Evolutionary conservation across 2,797 vertebrate genomes (phyloP).

Genomic region (Peromyscus nudipes): DNA sequence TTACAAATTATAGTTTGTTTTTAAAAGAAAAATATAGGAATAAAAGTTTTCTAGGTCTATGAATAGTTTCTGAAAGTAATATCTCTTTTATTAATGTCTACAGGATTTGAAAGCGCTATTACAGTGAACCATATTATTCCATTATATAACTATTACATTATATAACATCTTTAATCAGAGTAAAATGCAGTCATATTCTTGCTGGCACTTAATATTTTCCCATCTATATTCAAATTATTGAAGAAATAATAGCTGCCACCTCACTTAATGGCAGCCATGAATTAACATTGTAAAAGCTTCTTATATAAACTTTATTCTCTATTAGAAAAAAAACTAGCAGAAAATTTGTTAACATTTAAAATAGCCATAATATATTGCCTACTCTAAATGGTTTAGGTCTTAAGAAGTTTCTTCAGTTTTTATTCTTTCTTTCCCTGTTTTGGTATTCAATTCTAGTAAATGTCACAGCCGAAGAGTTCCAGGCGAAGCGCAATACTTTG

Average conservation of each 20-base stretch:
- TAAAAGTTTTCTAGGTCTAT: slow-evolving; percentile 31
- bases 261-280: slow-evolving; percentile 29
- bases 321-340: slow-evolving; percentile 45
- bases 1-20: slow-evolving; percentile 44
- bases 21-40: slow-evolving; percentile 24
- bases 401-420: not conserved
- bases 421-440: not conserved
- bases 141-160: slow-evolving; percentile 23
- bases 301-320: slow-evolving; percentile 65
- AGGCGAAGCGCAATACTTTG: slow-evolving; percentile 93
- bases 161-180: slow-evolving; percentile 58
- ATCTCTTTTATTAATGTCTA: slow-evolving; percentile 64
- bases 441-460: slow-evolving; percentile 77
- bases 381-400: not conserved
- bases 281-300: slow-evolving; percentile 45
- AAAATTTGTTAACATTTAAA: slow-evolving; percentile 58
- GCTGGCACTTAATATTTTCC: slow-evolving; percentile 31
- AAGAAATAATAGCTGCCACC: slow-evolving; percentile 19
- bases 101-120: slow-evolving; percentile 30
- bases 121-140: not conserved
- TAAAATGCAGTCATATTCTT: slow-evolving; percentile 48
- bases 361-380: not conserved
- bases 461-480: slow-evolving; percentile 96
- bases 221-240: slow-evolving; percentile 54
- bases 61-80: slow-evolving; percentile 21